Evolutionary conservation across 2,888 invertebrate genomes (phyloP), one percentile per base, ranked within the genome.

Genomic region (Allophyes oxyacanthae): DNA sequence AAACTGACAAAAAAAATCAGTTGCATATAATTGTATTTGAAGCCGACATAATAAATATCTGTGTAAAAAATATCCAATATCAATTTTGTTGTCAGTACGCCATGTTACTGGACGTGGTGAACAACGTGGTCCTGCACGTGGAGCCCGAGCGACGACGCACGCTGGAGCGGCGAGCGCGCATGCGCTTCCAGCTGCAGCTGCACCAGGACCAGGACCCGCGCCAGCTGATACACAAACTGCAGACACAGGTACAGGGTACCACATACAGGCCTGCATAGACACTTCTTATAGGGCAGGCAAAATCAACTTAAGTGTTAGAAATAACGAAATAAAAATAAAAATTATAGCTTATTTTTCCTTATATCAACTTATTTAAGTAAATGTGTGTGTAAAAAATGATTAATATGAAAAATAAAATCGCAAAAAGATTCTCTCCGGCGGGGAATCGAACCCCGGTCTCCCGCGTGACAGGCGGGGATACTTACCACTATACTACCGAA

Each of bases 51-150:
- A n/a, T n/a, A n/a, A n/a, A n/a, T n/a, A n/a, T n/a, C n/a, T n/a
- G n/a, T n/a, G n/a, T n/a, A n/a, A n/a, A n/a, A n/a, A n/a, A n/a
- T n/a, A n/a, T n/a, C n/a, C n/a, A 28, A 28, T 8, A 28, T 20
- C 28, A 6, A 6, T 28, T 28, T 3, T 28, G 28, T 14, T 8
- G 13, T 0, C 95, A 98, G 96, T 99, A 99, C 88, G 98, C 97
- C 1, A 99, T 99, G 98, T 96, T 99, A 34, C 94, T 99, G 79
- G 99, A 99, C 89, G 97, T 99, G 75, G 98, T 99, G 2, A 99
- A 99, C 94, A 99, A 99, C 94, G 95, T 99, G 28, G 94, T 99
- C 49, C 95, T 99, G 0, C 99, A 98, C 89, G 99, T 99, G 53
- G 99, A 99, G 88, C 99, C 99, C 0, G 97, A 98, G 82, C 95